Evolutionary conservation across 2,888 invertebrate species (phyloP).

Genomic region (Suillia variegata): DNA sequence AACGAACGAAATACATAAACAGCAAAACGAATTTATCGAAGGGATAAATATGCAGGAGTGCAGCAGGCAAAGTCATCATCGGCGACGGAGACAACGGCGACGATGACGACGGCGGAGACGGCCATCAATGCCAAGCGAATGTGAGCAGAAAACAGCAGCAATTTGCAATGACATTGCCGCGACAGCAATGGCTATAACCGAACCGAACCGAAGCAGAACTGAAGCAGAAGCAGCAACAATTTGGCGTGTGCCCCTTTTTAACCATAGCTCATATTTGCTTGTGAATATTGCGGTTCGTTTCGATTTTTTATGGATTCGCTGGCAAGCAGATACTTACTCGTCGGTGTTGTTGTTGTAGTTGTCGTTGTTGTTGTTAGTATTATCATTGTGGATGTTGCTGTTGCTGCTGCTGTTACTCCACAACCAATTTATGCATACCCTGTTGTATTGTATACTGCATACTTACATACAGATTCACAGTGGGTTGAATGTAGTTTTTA

Average conservation of each 20-base stretch:
- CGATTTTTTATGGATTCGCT: background rate
- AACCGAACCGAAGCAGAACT: background rate
- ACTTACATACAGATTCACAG: background rate
- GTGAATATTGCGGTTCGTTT: conserved; percentile 36
- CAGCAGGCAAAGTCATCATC: background rate
- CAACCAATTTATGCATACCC: conserved; percentile 33
- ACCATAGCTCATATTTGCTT: conserved; percentile 46
- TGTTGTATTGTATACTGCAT: conserved; percentile 6
- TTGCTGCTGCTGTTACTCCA: background rate
- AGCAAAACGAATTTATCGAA: background rate
- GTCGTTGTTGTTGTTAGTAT: background rate
- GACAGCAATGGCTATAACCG: background rate
- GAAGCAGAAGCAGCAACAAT: background rate
- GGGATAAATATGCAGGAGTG: background rate
- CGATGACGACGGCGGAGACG: background rate
- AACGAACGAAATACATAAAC: background rate
- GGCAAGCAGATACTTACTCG: background rate
- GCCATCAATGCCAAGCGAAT: background rate
- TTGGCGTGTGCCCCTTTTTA: conserved; percentile 5
- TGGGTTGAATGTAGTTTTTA: too few species aligned
- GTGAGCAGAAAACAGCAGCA: background rate
- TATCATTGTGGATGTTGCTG: too few species aligned
- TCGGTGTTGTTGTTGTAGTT: background rate
- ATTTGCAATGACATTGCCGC: conserved; percentile 3
- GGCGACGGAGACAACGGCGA: background rate